Evolutionary conservation across 2,888 invertebrate species (phyloP), one percentile per base, ranked within the genome.

Genomic region (Andrena camellia): DNA sequence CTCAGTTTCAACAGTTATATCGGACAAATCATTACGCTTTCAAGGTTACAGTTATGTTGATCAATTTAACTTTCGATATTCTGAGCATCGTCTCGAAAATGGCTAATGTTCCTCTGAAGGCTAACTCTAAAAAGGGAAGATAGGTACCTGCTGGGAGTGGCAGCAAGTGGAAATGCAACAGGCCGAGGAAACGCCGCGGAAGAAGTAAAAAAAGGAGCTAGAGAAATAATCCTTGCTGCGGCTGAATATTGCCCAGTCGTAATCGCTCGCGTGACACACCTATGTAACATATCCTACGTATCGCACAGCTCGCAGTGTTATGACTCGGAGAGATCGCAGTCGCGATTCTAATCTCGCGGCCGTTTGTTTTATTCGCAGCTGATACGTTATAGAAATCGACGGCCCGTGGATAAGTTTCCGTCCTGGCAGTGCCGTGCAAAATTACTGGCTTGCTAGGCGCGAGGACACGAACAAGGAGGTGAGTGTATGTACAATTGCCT

Each of bases 261-360:
- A 86, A 81, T 84, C 78, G 66, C 63, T 81, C 74, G 67, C 84
- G 71, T 77, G 83, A 83, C 86, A 83, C 83, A 69, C 83, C 79
- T 83, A 85, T 77, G 60, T 50, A 70, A 78, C 54, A 33, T 54
- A 33, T 8, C 31, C 2, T 5, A 31, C 52, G 10, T 31, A 69
- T 76, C 72, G 20, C n/a, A 35, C 20, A 26, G 29, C 71, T 72
- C 31, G 31, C 52, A 33, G 69, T 83, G 69, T 74, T 80, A 74
- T 72, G 77, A 83, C 74, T 86, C 76, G 69, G 35, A 73, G 78
- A 81, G 78, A 85, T 85, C 80, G 75, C 64, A 60, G 66, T 70
- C 35, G 81, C 78, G 83, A 83, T 83, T 62, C 71, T 74, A 75
- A 83, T 86, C 83, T 76, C 67, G 29, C 33, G 23, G 20, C 35